Evolutionary conservation across 2,113 vertebrate species (phyloP), one percentile per base, ranked within the genome.

Genomic region (Anarrhichthys ocellatus): DNA sequence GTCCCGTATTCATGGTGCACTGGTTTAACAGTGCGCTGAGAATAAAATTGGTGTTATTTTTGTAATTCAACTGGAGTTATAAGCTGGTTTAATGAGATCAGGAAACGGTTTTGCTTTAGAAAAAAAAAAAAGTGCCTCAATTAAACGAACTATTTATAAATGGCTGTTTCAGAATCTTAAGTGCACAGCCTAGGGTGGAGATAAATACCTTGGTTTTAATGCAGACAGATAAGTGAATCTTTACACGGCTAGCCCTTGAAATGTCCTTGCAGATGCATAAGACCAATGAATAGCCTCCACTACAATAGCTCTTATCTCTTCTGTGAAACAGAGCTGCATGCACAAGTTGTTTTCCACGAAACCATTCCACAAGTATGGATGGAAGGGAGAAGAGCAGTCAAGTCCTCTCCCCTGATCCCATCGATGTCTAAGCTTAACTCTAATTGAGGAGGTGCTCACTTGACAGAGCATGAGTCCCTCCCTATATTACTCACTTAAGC

Each of bases 401-500:
- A 81, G 91, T 91, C 82, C 83, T 91, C 87, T 81, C 29, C 74
- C 88, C 77, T 81, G 77, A 92, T 91, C 84, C 79, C 76, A 86
- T 74, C 90, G 85, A 92, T 90, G 89, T 91, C 71, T 66, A 14
- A 89, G 87, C 84, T 91, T 87, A 85, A 70, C 84, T 86, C 70
- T 92, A 94, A 94, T 94, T 90, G 88, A 89, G 69, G 84, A 90
- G 88, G 87, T 78, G 78, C 76, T 79, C 78, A 80, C 65, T 91
- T 86, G 69, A 86, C 74, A 78, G 82, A 84, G 73, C 74, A 78
- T 29, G 46, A 84, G 79, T 77, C 76, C 61, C 69, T 46, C 78
- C 54, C 54, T 61, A 83, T 84, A 88, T 75, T 87, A 80, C 76
- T 83, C 46, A 70, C 77, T 88, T 85, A 90, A 91, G 87, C 80